Evolutionary conservation across 2,113 vertebrate species (phyloP).

Genomic region (Elgaria multicarinata): DNA sequence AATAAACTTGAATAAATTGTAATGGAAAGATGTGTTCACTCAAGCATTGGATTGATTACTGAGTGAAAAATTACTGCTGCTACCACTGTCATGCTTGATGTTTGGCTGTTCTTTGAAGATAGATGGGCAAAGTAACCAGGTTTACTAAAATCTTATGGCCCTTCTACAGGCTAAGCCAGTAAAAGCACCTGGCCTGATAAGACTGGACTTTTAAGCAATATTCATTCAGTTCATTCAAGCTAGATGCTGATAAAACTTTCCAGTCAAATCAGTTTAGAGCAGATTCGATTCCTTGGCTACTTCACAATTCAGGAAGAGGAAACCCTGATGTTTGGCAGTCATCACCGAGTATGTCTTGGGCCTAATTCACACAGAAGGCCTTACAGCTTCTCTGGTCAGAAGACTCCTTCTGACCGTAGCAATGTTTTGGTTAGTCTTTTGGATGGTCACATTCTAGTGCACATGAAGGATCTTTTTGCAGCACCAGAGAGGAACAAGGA

Average conservation of each 20-base stretch:
- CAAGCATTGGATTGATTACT: constrained; percentile 10
- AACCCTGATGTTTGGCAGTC: background rate
- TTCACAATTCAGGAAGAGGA: background rate
- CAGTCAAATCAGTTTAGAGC: background rate
- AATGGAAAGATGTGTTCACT: constrained; percentile 2
- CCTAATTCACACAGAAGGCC: background rate
- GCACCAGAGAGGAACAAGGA: background rate
- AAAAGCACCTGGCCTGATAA: background rate
- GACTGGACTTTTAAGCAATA: background rate
- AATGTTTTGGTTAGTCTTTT: background rate
- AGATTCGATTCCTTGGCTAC: background rate
- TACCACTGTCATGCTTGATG: background rate
- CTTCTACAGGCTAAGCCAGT: background rate
- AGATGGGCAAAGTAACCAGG: background rate
- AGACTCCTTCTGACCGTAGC: background rate
- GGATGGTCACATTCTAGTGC: background rate
- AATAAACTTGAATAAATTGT: constrained; percentile 21
- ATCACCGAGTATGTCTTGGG: background rate
- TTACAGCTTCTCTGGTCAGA: background rate
- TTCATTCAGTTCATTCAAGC: background rate
- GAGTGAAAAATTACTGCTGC: background rate
- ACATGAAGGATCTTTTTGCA: background rate
- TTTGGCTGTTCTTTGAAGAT: background rate
- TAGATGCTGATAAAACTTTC: background rate
- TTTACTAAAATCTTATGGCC: background rate